Evolutionary conservation across 2,113 vertebrate species (phyloP).

Genomic region (Melanocharis versteri): DNA sequence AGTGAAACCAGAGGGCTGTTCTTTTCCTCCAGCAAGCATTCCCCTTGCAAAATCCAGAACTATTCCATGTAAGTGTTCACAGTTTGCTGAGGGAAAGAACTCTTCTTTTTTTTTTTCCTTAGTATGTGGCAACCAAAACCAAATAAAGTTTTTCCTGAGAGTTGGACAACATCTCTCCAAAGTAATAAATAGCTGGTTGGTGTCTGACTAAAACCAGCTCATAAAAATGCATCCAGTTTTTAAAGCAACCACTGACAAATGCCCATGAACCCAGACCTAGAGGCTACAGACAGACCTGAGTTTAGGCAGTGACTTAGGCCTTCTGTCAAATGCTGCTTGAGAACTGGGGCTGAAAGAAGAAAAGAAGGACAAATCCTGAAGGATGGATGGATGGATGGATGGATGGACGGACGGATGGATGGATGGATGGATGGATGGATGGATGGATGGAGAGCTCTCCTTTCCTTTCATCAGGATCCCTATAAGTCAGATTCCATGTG

Average conservation of each 20-base stretch:
- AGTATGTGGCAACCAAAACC: background rate
- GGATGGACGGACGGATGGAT: background rate
- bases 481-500: background rate
- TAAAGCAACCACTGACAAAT: background rate
- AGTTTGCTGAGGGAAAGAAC: background rate
- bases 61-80: background rate
- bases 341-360: background rate
- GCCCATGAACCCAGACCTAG: background rate
- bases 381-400: background rate
- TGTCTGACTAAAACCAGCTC: conserved; percentile 5
- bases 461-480: background rate
- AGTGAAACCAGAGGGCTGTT: conserved; percentile 2
- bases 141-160: background rate
- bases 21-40: background rate
- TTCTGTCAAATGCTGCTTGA: background rate
- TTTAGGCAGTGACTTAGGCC: background rate
- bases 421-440: background rate
- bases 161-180: background rate
- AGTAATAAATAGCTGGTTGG: background rate
- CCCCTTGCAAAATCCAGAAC: background rate
- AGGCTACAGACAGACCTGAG: background rate
- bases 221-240: background rate
- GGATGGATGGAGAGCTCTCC: background rate
- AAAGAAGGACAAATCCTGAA: background rate
- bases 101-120: background rate